Evolutionary conservation across 2,113 vertebrate species (phyloP).

Genomic region (Pelobates fuscus): DNA sequence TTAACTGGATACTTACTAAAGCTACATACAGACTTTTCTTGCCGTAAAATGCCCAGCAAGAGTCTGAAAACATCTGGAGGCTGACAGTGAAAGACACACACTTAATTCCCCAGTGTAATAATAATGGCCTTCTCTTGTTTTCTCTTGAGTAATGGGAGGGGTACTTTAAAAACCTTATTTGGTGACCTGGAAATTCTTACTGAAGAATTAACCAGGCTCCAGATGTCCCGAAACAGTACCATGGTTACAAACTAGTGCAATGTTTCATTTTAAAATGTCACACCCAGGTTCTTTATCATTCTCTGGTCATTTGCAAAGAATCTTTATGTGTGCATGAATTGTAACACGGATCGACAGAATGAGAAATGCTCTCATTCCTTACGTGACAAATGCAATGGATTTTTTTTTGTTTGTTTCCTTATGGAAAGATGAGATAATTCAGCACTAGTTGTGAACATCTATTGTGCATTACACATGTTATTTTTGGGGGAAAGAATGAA

Average conservation of each 20-base stretch:
- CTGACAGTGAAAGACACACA: slow-evolving; percentile 2
- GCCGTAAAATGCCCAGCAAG: slow-evolving; percentile 23
- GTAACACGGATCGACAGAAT: background rate
- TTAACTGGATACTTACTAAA: slow-evolving; percentile 25
- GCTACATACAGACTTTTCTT: slow-evolving; percentile 22
- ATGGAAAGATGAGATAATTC: too few species aligned
- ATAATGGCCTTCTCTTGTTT: slow-evolving; percentile 46
- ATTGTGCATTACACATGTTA: too few species aligned
- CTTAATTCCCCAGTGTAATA: slow-evolving; percentile 5
- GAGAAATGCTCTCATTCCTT: too few species aligned
- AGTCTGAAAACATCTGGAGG: slow-evolving; percentile 38
- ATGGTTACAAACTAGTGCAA: slow-evolving; percentile 33
- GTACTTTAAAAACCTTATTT: slow-evolving; percentile 28
- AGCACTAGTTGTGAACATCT: too few species aligned
- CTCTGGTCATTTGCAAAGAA: background rate
- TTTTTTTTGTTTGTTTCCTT: too few species aligned
- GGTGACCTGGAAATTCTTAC: slow-evolving; percentile 45
- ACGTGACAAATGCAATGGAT: too few species aligned
- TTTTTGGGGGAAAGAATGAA: too few species aligned
- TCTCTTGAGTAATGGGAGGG: slow-evolving; percentile 26
- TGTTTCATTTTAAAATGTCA: slow-evolving; percentile 29
- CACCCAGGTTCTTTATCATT: slow-evolving; percentile 19
- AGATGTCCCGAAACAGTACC: slow-evolving; percentile 38
- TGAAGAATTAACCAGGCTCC: slow-evolving; percentile 20
- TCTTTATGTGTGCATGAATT: background rate